These are phyloP conservation scores for Trichechus manatus DNA, from an alignment of 2,113 vertebrate species.

Conservation along the genomic window DNA sequence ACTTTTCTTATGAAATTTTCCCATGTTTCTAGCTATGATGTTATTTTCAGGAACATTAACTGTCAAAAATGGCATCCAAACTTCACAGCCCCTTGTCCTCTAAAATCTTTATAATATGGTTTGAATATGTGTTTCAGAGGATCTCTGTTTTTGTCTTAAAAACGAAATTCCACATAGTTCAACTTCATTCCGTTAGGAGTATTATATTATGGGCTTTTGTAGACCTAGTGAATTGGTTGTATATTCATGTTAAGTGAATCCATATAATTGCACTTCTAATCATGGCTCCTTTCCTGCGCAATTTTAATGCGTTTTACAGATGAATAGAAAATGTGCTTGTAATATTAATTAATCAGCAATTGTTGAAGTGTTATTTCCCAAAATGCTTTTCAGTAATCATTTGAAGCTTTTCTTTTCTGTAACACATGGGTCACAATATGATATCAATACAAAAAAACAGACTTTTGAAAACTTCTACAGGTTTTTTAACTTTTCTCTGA, in stretches of 20 bases:
- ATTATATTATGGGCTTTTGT: background rate
- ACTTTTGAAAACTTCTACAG: background rate
- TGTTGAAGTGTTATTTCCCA: background rate
- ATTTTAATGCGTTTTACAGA: slow-evolving; percentile 44
- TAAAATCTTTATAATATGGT: background rate
- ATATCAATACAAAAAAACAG: background rate
- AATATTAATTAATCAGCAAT: slow-evolving; percentile 54
- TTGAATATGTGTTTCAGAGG: background rate
- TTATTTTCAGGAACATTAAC: slow-evolving; percentile 44
- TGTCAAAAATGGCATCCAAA: background rate
- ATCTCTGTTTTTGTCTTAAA: slow-evolving; percentile 9
- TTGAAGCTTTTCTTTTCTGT: background rate
- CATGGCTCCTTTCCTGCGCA: background rate
- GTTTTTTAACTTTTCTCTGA: background rate
- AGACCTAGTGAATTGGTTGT: background rate
- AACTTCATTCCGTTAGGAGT: background rate
- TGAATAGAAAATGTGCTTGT: slow-evolving; percentile 18
- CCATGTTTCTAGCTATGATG: background rate
- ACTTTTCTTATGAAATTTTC: background rate
- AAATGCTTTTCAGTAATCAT: slow-evolving; percentile 12
- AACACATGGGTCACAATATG: background rate
- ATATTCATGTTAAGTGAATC: slow-evolving; percentile 18
- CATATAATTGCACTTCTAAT: slow-evolving; percentile 40
- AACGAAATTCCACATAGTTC: background rate
- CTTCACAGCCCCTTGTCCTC: background rate